These are phyloP conservation scores for Pseudomyrmex concolor DNA, from an alignment of 1,140 invertebrate genomes.

Conservation along the genomic window DNA sequence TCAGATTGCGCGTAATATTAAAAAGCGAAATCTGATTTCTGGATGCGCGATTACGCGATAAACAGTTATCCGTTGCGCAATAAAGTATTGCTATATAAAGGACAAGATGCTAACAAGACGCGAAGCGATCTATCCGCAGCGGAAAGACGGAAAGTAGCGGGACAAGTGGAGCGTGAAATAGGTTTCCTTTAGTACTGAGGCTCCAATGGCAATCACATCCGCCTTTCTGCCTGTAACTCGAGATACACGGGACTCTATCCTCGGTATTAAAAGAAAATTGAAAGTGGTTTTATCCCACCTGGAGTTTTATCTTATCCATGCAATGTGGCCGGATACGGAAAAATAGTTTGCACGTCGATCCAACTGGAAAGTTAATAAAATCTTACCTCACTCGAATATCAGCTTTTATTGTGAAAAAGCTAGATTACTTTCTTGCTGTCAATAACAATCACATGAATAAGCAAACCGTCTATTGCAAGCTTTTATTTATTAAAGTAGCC, in stretches of 20 bases:
- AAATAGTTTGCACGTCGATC: conserved; percentile 51
- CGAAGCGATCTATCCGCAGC: conserved; percentile 58
- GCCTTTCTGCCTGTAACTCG: conserved; percentile 54
- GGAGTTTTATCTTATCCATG: conserved; percentile 56
- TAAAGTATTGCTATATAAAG: conserved; percentile 11
- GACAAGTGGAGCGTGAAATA: conserved; percentile 67
- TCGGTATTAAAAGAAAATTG: conserved; percentile 56
- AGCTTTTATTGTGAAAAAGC: conserved; percentile 21
- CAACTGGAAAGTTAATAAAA: conserved; percentile 58
- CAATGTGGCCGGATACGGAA: conserved; percentile 10
- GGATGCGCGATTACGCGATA: neutral
- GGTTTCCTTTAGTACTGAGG: conserved; percentile 67
- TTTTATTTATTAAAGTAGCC: neutral
- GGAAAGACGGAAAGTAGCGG: conserved; percentile 33
- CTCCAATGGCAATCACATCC: conserved; percentile 52
- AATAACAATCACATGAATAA: conserved; percentile 27
- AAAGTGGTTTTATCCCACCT: conserved; percentile 60
- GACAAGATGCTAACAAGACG: conserved; percentile 67
- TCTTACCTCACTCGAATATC: conserved; percentile 8
- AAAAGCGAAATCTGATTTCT: no score
- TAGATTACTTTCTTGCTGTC: conserved; percentile 28
- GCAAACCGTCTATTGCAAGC: neutral
- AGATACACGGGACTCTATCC: conserved; percentile 54
- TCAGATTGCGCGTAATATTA: neutral
- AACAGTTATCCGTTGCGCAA: conserved; percentile 4